phyloP scores from a whole-genome alignment of 37 sponge, comb jelly and placozoan species.

The Theonella swinhoei region DNA sequence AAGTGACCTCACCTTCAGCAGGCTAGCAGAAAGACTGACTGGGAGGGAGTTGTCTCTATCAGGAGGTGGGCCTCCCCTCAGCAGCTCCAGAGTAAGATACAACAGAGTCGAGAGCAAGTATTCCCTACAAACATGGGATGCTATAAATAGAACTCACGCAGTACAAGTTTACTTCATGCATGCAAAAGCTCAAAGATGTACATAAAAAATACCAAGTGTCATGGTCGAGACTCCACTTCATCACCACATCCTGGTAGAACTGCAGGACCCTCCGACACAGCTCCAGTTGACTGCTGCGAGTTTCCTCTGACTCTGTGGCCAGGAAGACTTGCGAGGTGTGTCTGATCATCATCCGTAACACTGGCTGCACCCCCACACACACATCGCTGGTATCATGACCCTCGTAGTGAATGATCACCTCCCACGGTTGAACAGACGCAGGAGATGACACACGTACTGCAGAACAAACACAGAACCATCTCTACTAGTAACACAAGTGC shows the following conservation, averaged over 20 bases:
- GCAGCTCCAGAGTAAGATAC: constrained; percentile 47
- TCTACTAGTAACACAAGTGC: no score
- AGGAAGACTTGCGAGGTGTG: constrained; percentile 76
- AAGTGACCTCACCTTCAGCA: constrained; percentile 61
- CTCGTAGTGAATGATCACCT: constrained; percentile 44
- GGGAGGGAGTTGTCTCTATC: constrained; percentile 2
- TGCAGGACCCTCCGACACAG: constrained; percentile 57
- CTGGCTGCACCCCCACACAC: constrained; percentile 78
- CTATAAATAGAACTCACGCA: neutral
- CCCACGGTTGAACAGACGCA: constrained; percentile 44
- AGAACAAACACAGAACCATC: no score
- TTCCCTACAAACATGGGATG: constrained; percentile 22
- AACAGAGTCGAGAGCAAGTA: constrained; percentile 75
- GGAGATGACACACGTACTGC: neutral
- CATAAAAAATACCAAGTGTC: constrained; percentile 38
- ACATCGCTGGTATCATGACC: constrained; percentile 36
- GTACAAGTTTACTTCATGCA: neutral
- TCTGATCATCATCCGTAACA: constrained; percentile 72
- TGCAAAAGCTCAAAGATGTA: no score
- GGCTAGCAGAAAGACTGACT: constrained; percentile 21
- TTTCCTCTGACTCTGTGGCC: neutral
- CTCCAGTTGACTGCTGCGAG: constrained; percentile 36
- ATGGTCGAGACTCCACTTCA: constrained; percentile 49
- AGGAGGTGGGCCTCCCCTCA: constrained; percentile 50
- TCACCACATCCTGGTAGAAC: constrained; percentile 70